These are phyloP conservation scores for Eupithecia vulgata DNA, from an alignment of 2,888 invertebrate genomes.

Conservation along the genomic window DNA sequence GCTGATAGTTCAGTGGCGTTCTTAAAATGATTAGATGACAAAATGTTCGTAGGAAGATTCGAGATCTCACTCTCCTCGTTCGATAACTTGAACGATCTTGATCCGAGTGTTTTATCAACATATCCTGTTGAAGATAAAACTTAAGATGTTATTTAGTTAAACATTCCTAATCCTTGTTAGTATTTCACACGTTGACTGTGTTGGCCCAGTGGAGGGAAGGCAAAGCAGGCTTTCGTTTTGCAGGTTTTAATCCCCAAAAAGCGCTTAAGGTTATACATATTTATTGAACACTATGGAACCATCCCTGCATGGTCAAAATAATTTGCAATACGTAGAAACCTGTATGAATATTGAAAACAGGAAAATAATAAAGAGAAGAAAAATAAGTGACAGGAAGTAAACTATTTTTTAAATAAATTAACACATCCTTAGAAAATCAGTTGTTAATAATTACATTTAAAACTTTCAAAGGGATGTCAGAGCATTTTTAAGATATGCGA, in stretches of 20 bases:
- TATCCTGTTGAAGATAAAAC: constrained; percentile 61
- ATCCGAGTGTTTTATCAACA: constrained; percentile 69
- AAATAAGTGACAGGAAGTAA: constrained; percentile 19
- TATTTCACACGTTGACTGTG: constrained; percentile 64
- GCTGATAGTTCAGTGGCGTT: not conserved
- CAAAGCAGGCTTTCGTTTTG: not conserved
- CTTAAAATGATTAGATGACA: not conserved
- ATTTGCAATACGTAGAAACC: not conserved
- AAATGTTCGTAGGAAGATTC: not conserved
- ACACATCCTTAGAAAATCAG: constrained; percentile 42
- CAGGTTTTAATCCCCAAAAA: not conserved
- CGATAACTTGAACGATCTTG: constrained; percentile 29
- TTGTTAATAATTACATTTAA: constrained; percentile 57
- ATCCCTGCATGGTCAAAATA: too few species aligned
- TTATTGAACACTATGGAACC: too few species aligned
- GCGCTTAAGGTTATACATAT: too few species aligned
- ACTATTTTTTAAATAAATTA: constrained; percentile 34
- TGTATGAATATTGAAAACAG: not conserved
- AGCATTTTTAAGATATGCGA: constrained; percentile 63
- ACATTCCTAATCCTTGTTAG: constrained; percentile 59
- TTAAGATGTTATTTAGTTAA: constrained; percentile 55
- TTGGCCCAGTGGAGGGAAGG: not conserved
- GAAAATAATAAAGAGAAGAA: not conserved
- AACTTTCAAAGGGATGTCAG: constrained; percentile 61
- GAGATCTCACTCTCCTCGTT: constrained; percentile 2